Conservation (phyloP, 2,113 vertebrate genomes). For the Daboia siamensis region DNA sequence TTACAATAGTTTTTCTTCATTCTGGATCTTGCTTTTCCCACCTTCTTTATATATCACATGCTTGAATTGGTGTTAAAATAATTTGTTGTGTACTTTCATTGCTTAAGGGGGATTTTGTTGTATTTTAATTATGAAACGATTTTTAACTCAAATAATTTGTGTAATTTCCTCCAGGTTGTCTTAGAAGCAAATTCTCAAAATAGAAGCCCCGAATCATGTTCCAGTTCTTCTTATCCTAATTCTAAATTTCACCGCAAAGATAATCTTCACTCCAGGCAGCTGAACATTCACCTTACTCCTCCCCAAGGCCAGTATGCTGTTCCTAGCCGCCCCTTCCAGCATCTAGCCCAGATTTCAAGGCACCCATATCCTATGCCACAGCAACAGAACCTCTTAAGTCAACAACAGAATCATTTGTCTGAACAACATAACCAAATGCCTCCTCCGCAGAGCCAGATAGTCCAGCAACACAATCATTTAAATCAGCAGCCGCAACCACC, state of each 20-base stretch:
- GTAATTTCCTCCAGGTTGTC: conserved; percentile 75
- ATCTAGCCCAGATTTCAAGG: conserved; percentile 82
- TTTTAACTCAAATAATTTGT: conserved; percentile 26
- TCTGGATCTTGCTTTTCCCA: neutral
- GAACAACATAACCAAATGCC: conserved; percentile 72
- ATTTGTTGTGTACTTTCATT: neutral
- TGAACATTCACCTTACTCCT: conserved; percentile 86
- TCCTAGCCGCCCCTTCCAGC: conserved; percentile 76
- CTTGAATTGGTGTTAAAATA: conserved; percentile 25
- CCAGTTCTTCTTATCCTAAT: conserved; percentile 75
- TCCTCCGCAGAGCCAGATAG: conserved; percentile 76
- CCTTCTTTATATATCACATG: neutral
- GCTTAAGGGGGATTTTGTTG: neutral
- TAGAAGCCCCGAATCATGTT: conserved; percentile 86
- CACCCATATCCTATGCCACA: conserved; percentile 83
- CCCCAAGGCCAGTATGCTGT: conserved; percentile 82
- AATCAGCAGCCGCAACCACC: conserved; percentile 67
- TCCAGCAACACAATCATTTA: conserved; percentile 75
- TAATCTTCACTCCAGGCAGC: conserved; percentile 80
- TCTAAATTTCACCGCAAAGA: conserved; percentile 91
- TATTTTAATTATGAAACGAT: neutral
- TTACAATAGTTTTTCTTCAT: neutral
- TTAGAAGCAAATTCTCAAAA: conserved; percentile 81
- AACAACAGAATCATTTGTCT: conserved; percentile 72
- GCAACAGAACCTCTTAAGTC: conserved; percentile 70